A percentile compares a stretch with the other conserved stretches of the same genome.
Conservation (phyloP, 2,113 vertebrate species). For the Hippocampus mohnikei region DNA sequence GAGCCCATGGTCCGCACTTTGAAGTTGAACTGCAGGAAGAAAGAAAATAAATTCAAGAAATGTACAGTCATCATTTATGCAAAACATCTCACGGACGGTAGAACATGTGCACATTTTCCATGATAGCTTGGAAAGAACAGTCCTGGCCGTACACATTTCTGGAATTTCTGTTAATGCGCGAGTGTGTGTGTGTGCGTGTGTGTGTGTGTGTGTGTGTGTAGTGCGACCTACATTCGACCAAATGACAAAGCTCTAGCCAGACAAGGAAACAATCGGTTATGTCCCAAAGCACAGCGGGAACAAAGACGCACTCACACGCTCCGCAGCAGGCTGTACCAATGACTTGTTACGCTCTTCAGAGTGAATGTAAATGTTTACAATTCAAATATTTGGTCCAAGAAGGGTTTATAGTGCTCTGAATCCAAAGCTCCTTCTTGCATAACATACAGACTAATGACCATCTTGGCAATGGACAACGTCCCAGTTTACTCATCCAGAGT, state of each 20-base stretch:
- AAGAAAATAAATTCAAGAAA: neutral
- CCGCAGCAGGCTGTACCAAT: neutral
- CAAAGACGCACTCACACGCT: conserved; percentile 14
- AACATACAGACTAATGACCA: neutral
- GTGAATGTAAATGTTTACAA: neutral
- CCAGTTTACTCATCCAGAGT: conserved; percentile 18
- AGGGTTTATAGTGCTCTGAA: neutral
- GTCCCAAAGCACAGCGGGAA: conserved; percentile 20
- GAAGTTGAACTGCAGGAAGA: conserved; percentile 74
- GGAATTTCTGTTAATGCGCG: too few species aligned
- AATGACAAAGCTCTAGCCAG: conserved; percentile 41
- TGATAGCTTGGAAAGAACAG: conserved; percentile 22
- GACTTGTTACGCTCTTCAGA: neutral
- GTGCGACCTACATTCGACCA: conserved; percentile 66
- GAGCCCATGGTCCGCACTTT: conserved; percentile 78
- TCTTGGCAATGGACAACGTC: conserved; percentile 26
- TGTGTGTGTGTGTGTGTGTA: conserved; percentile 45
- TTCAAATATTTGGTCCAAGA: neutral
- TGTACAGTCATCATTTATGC: neutral
- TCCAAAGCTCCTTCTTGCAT: neutral
- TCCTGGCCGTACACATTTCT: conserved; percentile 6
- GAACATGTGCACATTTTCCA: neutral
- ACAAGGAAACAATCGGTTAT: conserved; percentile 44
- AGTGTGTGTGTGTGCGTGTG: conserved; percentile 44
- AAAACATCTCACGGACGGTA: too few species aligned